Evolutionary conservation across 2,888 invertebrate species (phyloP).

Genomic region (Drosophila affinis): DNA sequence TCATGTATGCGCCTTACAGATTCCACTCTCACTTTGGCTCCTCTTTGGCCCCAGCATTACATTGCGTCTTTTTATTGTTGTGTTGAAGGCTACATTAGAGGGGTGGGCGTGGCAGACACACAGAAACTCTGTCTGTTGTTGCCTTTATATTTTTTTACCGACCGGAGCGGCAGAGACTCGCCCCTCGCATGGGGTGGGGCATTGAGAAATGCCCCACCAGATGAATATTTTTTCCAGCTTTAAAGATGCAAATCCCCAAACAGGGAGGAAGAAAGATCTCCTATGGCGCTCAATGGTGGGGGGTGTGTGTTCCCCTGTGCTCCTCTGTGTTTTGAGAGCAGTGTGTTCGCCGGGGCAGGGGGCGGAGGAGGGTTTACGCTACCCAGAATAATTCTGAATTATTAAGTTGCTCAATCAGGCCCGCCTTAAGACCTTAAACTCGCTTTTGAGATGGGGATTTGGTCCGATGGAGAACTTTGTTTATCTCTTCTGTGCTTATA

Average conservation of each 20-base stretch:
- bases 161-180: conserved; percentile 27
- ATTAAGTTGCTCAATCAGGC: conserved; percentile 47
- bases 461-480: conserved; percentile 31
- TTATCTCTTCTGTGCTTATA: conserved; percentile 23
- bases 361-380: not conserved
- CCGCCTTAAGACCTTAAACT: conserved; percentile 42
- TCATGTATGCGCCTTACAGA: conserved; percentile 50
- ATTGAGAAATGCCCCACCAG: conserved; percentile 7
- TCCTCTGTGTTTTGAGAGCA: not conserved
- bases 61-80: conserved; percentile 16
- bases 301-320: not conserved
- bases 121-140: conserved; percentile 14
- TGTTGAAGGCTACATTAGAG: conserved; percentile 20
- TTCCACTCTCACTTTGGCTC: conserved; percentile 10
- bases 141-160: not conserved
- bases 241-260: conserved; percentile 43
- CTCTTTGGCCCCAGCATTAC: not conserved
- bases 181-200: conserved; percentile 38
- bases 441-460: conserved; percentile 44
- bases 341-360: not conserved
- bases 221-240: conserved; percentile 19
- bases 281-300: not conserved
- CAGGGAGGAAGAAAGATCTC: conserved; percentile 18
- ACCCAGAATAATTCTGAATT: conserved; percentile 45
- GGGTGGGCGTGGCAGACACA: conserved; percentile 19